phyloP scores from a whole-genome alignment of 2,113 vertebrate species.

The Myotis brandtii region DNA sequence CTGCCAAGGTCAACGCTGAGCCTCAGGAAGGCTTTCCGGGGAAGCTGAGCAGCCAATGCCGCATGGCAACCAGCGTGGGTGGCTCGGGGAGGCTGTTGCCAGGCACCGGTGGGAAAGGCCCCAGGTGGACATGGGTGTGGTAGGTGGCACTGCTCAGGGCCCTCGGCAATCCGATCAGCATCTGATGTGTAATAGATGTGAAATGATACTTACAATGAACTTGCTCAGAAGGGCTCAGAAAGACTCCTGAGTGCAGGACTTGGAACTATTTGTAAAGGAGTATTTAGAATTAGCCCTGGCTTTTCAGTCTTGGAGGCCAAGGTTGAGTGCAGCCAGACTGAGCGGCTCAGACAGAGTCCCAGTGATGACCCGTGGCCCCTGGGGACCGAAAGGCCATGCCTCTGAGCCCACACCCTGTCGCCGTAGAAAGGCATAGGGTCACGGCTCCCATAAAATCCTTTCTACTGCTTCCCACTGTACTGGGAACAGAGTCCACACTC shows the following conservation, averaged over 20 bases:
- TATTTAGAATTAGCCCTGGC: not conserved
- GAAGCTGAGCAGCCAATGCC: fast-evolving
- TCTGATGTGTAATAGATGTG: no score
- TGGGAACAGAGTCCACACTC: not conserved
- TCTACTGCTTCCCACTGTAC: fast-evolving
- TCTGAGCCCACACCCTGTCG: not conserved
- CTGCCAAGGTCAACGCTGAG: not conserved
- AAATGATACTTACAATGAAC: not conserved
- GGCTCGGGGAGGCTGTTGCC: not conserved
- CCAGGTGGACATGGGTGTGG: not conserved
- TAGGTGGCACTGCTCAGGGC: not conserved
- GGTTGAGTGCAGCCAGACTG: not conserved
- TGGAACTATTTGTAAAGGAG: not conserved
- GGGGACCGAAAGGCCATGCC: fast-evolving
- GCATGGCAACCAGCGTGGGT: fast-evolving
- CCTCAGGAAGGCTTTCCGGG: not conserved
- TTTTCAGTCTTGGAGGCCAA: not conserved
- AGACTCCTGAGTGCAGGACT: not conserved
- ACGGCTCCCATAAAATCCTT: not conserved
- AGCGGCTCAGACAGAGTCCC: not conserved
- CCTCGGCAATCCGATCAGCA: not conserved
- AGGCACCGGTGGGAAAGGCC: fast-evolving
- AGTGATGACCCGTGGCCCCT: not conserved
- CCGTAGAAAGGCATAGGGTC: fast-evolving
- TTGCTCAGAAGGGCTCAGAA: not conserved